phyloP scores from a whole-genome alignment of 2,888 invertebrate species.

The Pseudococcus jackbeardsleyi region DNA sequence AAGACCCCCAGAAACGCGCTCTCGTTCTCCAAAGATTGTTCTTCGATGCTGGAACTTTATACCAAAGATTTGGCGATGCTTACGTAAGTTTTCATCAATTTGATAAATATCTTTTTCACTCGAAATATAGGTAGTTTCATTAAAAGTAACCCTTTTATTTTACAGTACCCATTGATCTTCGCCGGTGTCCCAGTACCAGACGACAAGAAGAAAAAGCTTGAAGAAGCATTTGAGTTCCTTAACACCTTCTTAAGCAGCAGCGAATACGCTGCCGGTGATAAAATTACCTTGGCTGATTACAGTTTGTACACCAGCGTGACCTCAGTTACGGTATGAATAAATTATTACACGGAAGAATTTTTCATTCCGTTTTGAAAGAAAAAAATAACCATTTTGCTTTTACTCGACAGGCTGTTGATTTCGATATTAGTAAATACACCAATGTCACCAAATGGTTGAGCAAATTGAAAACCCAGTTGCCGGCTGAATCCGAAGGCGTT shows the following conservation, averaged over 20 bases:
- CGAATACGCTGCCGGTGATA: constrained; percentile 80
- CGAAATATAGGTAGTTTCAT: background rate
- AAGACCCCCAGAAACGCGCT: constrained; percentile 82
- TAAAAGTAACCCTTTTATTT: background rate
- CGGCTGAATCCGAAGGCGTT: constrained; percentile 71
- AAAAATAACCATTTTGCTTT: background rate
- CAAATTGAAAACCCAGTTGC: constrained; percentile 74
- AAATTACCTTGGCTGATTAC: constrained; percentile 84
- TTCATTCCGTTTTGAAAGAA: no score
- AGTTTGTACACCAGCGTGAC: constrained; percentile 79
- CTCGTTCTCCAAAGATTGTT: constrained; percentile 83
- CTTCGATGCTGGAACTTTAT: constrained; percentile 85
- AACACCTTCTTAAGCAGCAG: constrained; percentile 81
- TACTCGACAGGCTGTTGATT: constrained; percentile 71
- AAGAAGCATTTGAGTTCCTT: constrained; percentile 78
- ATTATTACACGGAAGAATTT: no score
- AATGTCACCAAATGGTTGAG: constrained; percentile 78
- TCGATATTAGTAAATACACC: constrained; percentile 78
- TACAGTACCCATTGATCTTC: constrained; percentile 77
- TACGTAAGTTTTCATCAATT: constrained; percentile 74
- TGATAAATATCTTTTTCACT: background rate
- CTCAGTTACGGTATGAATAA: constrained; percentile 76
- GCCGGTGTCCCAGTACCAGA: constrained; percentile 76
- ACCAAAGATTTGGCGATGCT: constrained; percentile 78
- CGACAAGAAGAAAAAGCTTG: constrained; percentile 78